Evolutionary conservation across 2,888 invertebrate species (phyloP).

Genomic region (Leistus spinibarbis): DNA sequence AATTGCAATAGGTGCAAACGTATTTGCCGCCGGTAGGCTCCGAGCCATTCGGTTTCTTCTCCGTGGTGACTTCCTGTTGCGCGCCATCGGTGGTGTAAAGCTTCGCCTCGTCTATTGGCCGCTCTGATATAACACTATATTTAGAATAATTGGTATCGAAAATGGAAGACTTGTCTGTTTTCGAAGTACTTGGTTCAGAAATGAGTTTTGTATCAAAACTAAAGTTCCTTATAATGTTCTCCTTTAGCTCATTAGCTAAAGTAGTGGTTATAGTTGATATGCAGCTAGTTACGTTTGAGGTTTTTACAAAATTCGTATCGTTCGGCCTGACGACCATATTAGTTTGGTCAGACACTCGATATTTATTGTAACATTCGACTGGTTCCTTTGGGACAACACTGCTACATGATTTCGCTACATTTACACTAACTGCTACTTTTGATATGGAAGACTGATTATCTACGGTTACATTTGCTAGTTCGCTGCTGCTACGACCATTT

Average conservation of each 20-base stretch:
- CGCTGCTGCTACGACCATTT: background rate
- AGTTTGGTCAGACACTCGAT: conserved; percentile 10
- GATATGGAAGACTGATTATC: conserved; percentile 56
- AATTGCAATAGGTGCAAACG: conserved; percentile 86
- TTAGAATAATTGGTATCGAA: conserved; percentile 50
- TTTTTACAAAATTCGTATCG: background rate
- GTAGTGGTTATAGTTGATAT: conserved; percentile 51
- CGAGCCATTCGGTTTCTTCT: conserved; percentile 49
- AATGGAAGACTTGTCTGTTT: conserved; percentile 53
- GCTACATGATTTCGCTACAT: conserved; percentile 23
- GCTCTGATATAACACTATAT: conserved; percentile 38
- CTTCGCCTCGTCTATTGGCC: conserved; percentile 23
- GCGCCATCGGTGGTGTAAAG: conserved; percentile 42
- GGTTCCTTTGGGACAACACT: conserved; percentile 15
- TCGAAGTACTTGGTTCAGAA: conserved; percentile 48
- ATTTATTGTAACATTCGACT: conserved; percentile 4
- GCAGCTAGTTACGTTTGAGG: conserved; percentile 47
- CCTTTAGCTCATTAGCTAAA: conserved; percentile 30
- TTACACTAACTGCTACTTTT: conserved; percentile 43
- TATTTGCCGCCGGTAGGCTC: conserved; percentile 66
- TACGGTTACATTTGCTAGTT: conserved; percentile 10
- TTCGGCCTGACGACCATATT: conserved; percentile 1
- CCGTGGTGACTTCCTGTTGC: conserved; percentile 42
- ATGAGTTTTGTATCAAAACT: conserved; percentile 52
- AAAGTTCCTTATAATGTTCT: conserved; percentile 43